These are phyloP conservation scores for Stomatorhinus walkeri DNA, from an alignment of 2,797 vertebrate species.

Conservation along the genomic window DNA sequence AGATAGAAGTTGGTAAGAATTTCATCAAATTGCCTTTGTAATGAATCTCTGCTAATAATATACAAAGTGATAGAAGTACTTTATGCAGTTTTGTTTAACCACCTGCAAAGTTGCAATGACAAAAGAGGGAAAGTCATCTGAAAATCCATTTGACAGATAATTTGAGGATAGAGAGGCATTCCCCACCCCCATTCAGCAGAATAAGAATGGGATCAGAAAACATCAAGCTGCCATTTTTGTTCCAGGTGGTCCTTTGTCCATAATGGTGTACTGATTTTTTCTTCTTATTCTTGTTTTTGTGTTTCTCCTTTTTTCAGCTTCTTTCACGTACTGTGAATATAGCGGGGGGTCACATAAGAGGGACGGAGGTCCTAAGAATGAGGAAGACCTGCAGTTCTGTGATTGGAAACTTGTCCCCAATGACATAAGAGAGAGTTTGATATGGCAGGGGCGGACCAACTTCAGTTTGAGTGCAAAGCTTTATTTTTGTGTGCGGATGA, in stretches of 20 bases:
- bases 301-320: neutral
- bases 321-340: slow-evolving; percentile 8
- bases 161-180: neutral
- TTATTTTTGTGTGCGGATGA: neutral
- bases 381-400: neutral
- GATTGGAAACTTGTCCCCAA: neutral
- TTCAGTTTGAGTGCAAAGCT: neutral
- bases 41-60: neutral
- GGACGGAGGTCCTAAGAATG: neutral
- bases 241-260: slow-evolving; percentile 55
- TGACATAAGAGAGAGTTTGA: neutral
- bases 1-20: neutral
- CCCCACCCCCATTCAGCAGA: neutral
- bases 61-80: neutral
- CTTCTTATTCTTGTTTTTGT: slow-evolving; percentile 32
- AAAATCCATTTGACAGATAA: slow-evolving; percentile 8
- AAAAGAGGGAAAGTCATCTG: slow-evolving; percentile 16
- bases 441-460: neutral
- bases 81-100: slow-evolving; percentile 18
- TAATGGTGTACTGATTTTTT: slow-evolving; percentile 55
- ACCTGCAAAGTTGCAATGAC: slow-evolving; percentile 22
- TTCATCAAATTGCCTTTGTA: neutral
- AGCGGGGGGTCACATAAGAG: neutral
- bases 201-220: slow-evolving; percentile 26
- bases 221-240: slow-evolving; percentile 50